Evolutionary conservation across 2,113 vertebrate species (phyloP), one percentile per base, ranked within the genome.

Genomic region (Lanius collurio): DNA sequence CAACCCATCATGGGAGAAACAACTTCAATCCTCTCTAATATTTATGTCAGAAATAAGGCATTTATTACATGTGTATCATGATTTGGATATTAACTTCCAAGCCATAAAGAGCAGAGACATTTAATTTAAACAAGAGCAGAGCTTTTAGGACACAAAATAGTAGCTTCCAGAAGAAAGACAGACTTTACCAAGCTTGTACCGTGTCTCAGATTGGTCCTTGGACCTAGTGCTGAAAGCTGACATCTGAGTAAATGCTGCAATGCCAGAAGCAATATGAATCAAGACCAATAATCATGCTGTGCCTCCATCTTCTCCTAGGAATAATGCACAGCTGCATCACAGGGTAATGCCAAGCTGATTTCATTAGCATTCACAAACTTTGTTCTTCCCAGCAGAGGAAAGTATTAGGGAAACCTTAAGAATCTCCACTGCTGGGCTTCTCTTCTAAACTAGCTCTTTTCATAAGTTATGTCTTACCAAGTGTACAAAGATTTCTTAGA

Each of bases 331-430:
- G 84, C 67, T 87, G 41, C 65, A 84, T 87, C 83, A 53, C 44
- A 23, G 53, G 78, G 30, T 76, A 64, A 84, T 47, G 50, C 74
- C 91, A 91, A 90, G 74, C 57, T 87, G 78, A 93, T 95, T 94
- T 95, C 95, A 91, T 95, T 91, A 95, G 57, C 63, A 96, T 93
- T 90, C 84, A 91, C 41, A 49, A 91, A 76, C 23, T 37, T 46
- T 87, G 95, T 87, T 94, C 93, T 85, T 42, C 82, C 70, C 89
- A 95, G 82, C 84, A 91, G 87, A 90, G 69, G 37, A 82, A 94
- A 93, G 81, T 87, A 84, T 79, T 77, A 90, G 59, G 65, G 67
- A 95, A 95, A 91, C 35, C 28, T 47, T 59, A 75, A 87, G 56
- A 71, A 64, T 41, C 64, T 47, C 27, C 49, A 5, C 79, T 69